Conservation (phyloP, 2,888 invertebrate genomes). For the Crossocerus cetratus region DNA sequence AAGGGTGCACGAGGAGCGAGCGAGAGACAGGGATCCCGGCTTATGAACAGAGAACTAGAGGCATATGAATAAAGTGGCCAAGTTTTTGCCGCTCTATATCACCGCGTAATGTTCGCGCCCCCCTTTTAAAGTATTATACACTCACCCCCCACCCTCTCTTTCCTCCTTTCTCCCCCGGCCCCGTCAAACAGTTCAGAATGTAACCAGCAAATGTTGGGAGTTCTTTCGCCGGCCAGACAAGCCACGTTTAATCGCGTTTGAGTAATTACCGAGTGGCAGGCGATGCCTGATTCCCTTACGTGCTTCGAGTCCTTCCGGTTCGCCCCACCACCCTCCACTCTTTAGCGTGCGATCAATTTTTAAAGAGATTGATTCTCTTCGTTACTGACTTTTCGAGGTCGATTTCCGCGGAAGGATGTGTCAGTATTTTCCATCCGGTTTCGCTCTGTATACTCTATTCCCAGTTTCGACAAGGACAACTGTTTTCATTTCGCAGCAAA, state of each 20-base stretch:
- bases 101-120: conserved; percentile 65
- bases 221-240: conserved; percentile 35
- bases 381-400: too few relatives aligned
- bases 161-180: too few relatives aligned
- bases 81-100: conserved; percentile 72
- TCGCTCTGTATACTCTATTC: too few relatives aligned
- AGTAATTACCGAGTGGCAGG: conserved; percentile 55
- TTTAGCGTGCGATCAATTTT: too few relatives aligned
- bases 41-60: conserved; percentile 63
- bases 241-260: conserved; percentile 54
- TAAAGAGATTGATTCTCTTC: too few relatives aligned
- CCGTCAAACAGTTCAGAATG: too few relatives aligned
- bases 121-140: conserved; percentile 59
- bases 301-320: conserved; percentile 23
- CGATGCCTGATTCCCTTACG: conserved; percentile 40
- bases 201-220: conserved; percentile 43
- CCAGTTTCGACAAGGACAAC: too few relatives aligned
- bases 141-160: conserved; percentile 18
- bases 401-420: too few relatives aligned
- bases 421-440: too few relatives aligned
- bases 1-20: too few relatives aligned
- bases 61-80: conserved; percentile 72
- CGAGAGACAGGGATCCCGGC: conserved; percentile 37
- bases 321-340: background rate
- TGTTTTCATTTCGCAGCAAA: too few relatives aligned